Evolutionary conservation across 2,797 vertebrate genomes (phyloP).

Genomic region (Amblyraja radiata): DNA sequence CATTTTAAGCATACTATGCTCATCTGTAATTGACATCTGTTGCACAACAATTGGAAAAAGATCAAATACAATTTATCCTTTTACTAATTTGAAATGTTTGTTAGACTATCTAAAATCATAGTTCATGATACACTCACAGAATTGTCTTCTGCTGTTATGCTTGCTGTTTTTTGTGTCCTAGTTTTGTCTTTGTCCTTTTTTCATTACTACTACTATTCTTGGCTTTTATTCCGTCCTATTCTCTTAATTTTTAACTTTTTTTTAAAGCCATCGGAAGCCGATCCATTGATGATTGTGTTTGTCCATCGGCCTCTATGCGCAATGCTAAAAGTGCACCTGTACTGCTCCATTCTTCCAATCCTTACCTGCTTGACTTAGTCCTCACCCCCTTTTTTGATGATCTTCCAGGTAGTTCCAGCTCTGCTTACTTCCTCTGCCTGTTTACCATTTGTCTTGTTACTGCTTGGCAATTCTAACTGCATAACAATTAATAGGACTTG

Average conservation of each 20-base stretch:
- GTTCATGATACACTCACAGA: neutral
- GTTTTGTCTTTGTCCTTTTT: constrained; percentile 59
- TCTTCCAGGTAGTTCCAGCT: constrained; percentile 97
- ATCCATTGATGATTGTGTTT: constrained; percentile 98
- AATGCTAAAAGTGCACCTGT: constrained; percentile 99
- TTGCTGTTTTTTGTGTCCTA: constrained; percentile 44
- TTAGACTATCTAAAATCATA: neutral
- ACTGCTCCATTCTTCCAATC: constrained; percentile 98
- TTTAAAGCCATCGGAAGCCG: constrained; percentile 95
- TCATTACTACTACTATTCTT: constrained; percentile 70
- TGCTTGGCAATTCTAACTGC: constrained; percentile 56
- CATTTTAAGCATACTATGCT: neutral
- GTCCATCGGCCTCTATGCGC: constrained; percentile 99
- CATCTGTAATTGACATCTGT: neutral
- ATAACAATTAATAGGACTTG: constrained; percentile 59
- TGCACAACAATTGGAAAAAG: neutral
- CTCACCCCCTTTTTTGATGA: constrained; percentile 98
- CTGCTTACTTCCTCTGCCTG: constrained; percentile 62
- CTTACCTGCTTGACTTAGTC: constrained; percentile 93
- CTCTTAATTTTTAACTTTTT: constrained; percentile 62
- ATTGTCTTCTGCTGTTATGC: constrained; percentile 40
- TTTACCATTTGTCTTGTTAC: constrained; percentile 34
- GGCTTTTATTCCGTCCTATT: constrained; percentile 66
- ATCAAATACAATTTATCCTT: neutral
- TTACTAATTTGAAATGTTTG: neutral